Percentiles rank a stretch among this genome's conserved stretches.
Evolutionary conservation across 2,113 vertebrate species (phyloP).

Genomic region (Syngnathus floridae): DNA sequence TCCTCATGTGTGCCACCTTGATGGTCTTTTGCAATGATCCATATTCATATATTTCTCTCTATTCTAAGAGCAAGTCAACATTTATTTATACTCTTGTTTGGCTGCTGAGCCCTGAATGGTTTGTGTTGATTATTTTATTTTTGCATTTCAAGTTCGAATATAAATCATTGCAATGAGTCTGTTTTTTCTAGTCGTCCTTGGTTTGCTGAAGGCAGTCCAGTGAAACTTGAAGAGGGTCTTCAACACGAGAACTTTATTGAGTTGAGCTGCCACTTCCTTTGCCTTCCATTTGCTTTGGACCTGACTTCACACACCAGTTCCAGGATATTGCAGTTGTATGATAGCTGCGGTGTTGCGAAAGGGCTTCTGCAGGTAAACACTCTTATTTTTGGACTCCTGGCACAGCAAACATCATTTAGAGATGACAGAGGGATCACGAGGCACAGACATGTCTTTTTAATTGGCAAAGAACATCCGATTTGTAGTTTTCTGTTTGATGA

Average conservation of each 20-base stretch:
- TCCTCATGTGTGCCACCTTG: slow-evolving; percentile 56
- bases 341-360: slow-evolving; percentile 56
- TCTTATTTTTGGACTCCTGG: not conserved
- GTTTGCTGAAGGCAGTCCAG: slow-evolving; percentile 28
- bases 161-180: slow-evolving; percentile 13
- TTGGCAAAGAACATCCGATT: slow-evolving; percentile 6
- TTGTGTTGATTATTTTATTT: slow-evolving; percentile 19
- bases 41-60: slow-evolving; percentile 50
- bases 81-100: slow-evolving; percentile 48
- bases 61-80: slow-evolving; percentile 45
- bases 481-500: slow-evolving; percentile 41
- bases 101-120: slow-evolving; percentile 63
- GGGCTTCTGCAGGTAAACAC: slow-evolving; percentile 63
- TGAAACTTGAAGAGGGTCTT: slow-evolving; percentile 30
- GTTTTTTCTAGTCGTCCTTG: slow-evolving; percentile 35
- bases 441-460: slow-evolving; percentile 26
- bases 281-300: slow-evolving; percentile 70
- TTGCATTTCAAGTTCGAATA: not conserved
- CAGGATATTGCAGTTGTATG: slow-evolving; percentile 57
- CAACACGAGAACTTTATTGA: slow-evolving; percentile 48
- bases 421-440: slow-evolving; percentile 15
- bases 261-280: slow-evolving; percentile 70
- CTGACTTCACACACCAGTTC: slow-evolving; percentile 50
- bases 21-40: slow-evolving; percentile 59
- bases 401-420: slow-evolving; percentile 17